A percentile compares a stretch with the other conserved stretches of the same genome.
Evolutionary conservation across 2,888 invertebrate genomes (phyloP).

Genomic region (Oegoconia quadripuncta): DNA sequence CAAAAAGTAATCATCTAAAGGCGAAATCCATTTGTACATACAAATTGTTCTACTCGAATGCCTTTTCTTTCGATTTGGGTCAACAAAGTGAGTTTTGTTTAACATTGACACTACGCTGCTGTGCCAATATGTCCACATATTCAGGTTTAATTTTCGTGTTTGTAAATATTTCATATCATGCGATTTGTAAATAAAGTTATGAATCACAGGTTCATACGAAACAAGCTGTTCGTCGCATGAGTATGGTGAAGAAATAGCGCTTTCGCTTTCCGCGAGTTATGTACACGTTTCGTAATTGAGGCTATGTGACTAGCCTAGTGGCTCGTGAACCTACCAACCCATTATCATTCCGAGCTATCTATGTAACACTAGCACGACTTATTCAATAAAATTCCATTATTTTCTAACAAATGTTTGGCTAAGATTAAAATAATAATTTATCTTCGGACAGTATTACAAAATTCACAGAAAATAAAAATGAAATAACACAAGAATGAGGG

Average conservation of each 20-base stretch:
- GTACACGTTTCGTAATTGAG: slow-evolving; percentile 73
- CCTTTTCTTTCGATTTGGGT: no score
- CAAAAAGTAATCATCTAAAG: no score
- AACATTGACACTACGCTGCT: no score
- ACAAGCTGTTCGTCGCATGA: slow-evolving; percentile 36
- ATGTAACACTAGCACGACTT: slow-evolving; percentile 17
- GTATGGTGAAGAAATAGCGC: slow-evolving; percentile 70
- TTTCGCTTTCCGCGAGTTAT: slow-evolving; percentile 76
- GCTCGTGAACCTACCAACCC: slow-evolving; percentile 45
- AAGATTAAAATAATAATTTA: not conserved
- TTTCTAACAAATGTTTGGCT: not conserved
- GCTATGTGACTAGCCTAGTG: slow-evolving; percentile 61
- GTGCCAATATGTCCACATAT: no score
- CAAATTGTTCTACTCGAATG: no score
- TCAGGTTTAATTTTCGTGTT: no score
- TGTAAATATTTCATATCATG: no score
- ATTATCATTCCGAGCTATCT: slow-evolving; percentile 25
- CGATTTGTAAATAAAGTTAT: slow-evolving; percentile 7
- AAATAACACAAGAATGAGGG: slow-evolving; percentile 26
- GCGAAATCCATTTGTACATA: no score
- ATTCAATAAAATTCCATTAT: slow-evolving; percentile 10
- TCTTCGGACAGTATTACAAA: not conserved
- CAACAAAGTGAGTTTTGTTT: no score
- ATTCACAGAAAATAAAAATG: slow-evolving; percentile 6
- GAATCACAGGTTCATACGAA: slow-evolving; percentile 16